These are phyloP conservation scores for Rhingia rostrata DNA, from an alignment of 2,888 invertebrate genomes.

Conservation along the genomic window DNA sequence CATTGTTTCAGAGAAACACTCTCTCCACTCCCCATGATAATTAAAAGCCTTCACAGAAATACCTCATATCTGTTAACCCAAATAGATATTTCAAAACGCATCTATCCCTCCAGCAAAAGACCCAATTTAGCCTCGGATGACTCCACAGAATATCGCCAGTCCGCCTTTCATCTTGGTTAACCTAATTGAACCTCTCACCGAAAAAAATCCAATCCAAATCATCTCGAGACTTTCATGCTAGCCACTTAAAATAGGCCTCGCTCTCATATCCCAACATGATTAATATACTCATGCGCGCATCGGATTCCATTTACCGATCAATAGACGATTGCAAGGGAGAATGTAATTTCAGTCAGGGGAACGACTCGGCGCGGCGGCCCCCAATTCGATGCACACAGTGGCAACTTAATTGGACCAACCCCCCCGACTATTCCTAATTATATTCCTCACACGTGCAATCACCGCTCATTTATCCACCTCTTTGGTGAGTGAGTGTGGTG, in stretches of 20 bases:
- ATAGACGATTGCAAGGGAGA: not conserved
- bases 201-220: slow-evolving; percentile 38
- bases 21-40: too few relatives aligned
- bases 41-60: too few relatives aligned
- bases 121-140: not conserved
- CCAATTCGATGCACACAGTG: slow-evolving; percentile 15
- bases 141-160: not conserved
- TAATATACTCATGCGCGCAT: slow-evolving; percentile 22
- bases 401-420: slow-evolving; percentile 29
- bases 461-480: slow-evolving; percentile 33
- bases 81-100: not conserved
- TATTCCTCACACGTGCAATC: slow-evolving; percentile 60
- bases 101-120: not conserved
- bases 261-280: slow-evolving; percentile 14
- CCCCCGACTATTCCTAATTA: slow-evolving; percentile 34
- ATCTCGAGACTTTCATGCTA: slow-evolving; percentile 23
- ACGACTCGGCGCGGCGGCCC: slow-evolving; percentile 3
- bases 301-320: slow-evolving; percentile 8
- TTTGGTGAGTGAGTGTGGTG: slow-evolving; percentile 10
- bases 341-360: slow-evolving; percentile 13
- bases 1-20: too few relatives aligned
- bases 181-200: slow-evolving; percentile 35
- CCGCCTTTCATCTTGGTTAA: slow-evolving; percentile 37
- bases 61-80: not conserved
- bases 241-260: slow-evolving; percentile 13